These are phyloP conservation scores for Melanotus villosus DNA, from an alignment of 2,888 invertebrate genomes.

Conservation along the genomic window DNA sequence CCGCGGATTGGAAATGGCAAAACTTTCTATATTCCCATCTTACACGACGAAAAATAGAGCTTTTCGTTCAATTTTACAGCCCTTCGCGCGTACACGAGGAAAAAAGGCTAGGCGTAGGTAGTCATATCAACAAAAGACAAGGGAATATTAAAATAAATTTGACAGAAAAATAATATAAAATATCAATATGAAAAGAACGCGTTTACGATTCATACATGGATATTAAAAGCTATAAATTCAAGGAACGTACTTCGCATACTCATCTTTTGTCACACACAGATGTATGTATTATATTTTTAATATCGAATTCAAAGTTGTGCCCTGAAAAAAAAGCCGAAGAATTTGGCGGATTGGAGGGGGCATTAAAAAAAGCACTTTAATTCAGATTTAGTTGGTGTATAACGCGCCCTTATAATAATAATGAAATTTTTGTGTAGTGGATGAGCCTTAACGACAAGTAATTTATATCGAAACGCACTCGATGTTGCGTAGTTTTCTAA, in stretches of 20 bases:
- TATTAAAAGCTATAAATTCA: conserved; percentile 48
- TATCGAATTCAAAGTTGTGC: conserved; percentile 29
- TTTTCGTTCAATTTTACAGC: conserved; percentile 10
- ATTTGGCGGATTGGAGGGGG: too few relatives aligned
- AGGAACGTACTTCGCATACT: conserved; percentile 17
- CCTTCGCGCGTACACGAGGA: not conserved
- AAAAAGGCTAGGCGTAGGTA: not conserved
- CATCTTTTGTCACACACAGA: conserved; percentile 32
- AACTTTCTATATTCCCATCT: conserved; percentile 39
- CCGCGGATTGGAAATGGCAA: conserved; percentile 47
- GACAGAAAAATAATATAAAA: conserved; percentile 43
- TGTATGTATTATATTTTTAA: conserved; percentile 39
- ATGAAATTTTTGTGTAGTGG: not conserved
- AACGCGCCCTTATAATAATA: too few relatives aligned
- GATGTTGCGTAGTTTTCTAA: conserved; percentile 50
- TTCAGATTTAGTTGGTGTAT: not conserved
- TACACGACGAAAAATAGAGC: not conserved
- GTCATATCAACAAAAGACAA: conserved; percentile 23
- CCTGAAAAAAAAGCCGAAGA: too few relatives aligned
- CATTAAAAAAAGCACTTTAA: too few relatives aligned
- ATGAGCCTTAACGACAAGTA: conserved; percentile 14
- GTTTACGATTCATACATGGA: conserved; percentile 44
- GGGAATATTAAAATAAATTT: conserved; percentile 43
- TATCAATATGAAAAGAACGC: conserved; percentile 46
- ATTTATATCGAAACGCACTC: conserved; percentile 49